Percentiles rank a stretch among this genome's conserved stretches.
phyloP scores from a whole-genome alignment of 2,113 vertebrate species.

The Garra rufa region DNA sequence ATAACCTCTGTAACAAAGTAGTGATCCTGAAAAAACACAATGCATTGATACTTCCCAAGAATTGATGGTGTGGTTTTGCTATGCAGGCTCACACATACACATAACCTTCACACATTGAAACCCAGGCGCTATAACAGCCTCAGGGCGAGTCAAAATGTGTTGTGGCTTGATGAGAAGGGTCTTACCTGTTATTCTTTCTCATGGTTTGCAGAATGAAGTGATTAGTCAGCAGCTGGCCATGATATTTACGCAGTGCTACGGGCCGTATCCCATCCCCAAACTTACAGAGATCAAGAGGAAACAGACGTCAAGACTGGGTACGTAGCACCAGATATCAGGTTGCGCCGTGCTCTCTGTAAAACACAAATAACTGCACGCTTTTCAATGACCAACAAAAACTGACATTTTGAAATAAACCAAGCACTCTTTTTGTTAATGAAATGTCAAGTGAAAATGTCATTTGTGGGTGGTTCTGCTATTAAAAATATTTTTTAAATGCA shows the following conservation, averaged over 20 bases:
- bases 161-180: slow-evolving; percentile 42
- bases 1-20: slow-evolving; percentile 14
- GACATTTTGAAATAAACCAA: neutral
- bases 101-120: neutral
- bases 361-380: neutral
- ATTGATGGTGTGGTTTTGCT: neutral
- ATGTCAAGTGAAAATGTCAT: slow-evolving; percentile 14
- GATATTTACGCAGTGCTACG: slow-evolving; percentile 97
- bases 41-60: neutral
- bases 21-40: neutral
- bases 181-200: slow-evolving; percentile 49
- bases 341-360: neutral
- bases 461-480: slow-evolving; percentile 3
- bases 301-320: slow-evolving; percentile 91
- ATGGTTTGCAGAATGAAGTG: slow-evolving; percentile 88
- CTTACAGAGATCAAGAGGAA: slow-evolving; percentile 96
- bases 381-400: neutral
- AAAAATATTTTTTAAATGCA: neutral
- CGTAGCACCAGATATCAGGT: slow-evolving; percentile 57
- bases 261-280: slow-evolving; percentile 97
- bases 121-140: neutral
- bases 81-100: neutral
- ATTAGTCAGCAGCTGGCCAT: slow-evolving; percentile 96
- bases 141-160: neutral
- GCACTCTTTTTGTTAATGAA: neutral